Evolutionary conservation across 2,888 invertebrate species (phyloP).

Genomic region (Heliconius charithonia): DNA sequence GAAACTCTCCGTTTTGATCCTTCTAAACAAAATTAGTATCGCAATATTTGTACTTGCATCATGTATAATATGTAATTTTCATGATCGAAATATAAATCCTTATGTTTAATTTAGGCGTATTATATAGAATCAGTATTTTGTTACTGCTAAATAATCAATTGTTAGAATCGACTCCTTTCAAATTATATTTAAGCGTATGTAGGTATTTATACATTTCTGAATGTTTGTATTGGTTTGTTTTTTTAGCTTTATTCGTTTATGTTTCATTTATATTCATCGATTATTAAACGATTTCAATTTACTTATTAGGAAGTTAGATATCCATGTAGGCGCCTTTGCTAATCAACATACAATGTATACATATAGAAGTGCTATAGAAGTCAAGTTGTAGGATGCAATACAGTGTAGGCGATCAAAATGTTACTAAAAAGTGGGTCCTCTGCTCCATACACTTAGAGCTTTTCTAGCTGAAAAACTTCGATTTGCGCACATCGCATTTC

Average conservation of each 20-base stretch:
- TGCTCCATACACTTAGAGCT: slow-evolving; percentile 17
- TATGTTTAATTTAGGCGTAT: slow-evolving; percentile 51
- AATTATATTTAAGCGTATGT: background rate
- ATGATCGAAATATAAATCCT: slow-evolving; percentile 55
- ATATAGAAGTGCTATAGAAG: slow-evolving; percentile 45
- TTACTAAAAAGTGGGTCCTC: slow-evolving; percentile 21
- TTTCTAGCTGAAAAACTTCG: slow-evolving; percentile 11
- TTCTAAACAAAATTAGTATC: slow-evolving; percentile 63
- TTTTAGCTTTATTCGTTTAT: background rate
- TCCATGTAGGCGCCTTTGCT: slow-evolving; percentile 36
- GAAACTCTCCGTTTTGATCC: slow-evolving; percentile 39
- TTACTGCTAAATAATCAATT: background rate
- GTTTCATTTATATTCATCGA: background rate
- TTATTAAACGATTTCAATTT: background rate
- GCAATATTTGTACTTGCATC: slow-evolving; percentile 66
- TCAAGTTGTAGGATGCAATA: slow-evolving; percentile 49
- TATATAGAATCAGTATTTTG: slow-evolving; percentile 42
- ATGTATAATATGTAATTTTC: slow-evolving; percentile 49
- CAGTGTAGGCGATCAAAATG: slow-evolving; percentile 27
- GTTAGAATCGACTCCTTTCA: background rate
- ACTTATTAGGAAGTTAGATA: slow-evolving; percentile 22
- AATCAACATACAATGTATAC: slow-evolving; percentile 32
- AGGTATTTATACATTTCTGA: background rate
- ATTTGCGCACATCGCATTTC: slow-evolving; percentile 38
- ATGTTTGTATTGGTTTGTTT: background rate